Base-by-base conservation (phyloP, 2,113 vertebrate genomes). In the Nicator chloris region DNA sequence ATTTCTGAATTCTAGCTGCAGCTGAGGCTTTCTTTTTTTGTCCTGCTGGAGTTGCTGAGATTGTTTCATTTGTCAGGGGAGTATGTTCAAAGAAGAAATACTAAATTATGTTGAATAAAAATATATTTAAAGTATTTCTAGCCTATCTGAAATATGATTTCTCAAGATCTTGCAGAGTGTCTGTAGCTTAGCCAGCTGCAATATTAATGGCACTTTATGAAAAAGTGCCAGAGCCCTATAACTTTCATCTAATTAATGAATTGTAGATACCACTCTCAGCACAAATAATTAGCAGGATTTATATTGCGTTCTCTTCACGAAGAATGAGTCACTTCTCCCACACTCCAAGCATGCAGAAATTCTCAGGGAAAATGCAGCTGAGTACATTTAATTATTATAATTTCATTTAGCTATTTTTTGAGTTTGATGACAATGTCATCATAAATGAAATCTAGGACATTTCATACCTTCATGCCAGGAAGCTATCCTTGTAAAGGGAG, bases 1-100 rank as follows among this genome's bases (percentile, higher is more conserved):
- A 59, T 68, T 95, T 88, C 91, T 91, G 88, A 93, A 91, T 78
- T 93, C 53, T 80, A 93, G 31, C 47, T 84, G 80, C 64, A 80
- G 64, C 72, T 76, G 64, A 75, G 57, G 10, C 49, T 92, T 83
- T 86, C 53, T 65, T 73, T 80, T 79, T 73, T 81, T 27, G n/a
- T 82, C 76, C 49, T 92, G 26, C 13, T 4, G 9, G 68, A 77
- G 54, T 40, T 90, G 49, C 64, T 81, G 60, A 77, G 22, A 50
- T 81, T 54, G 42, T 88, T 91, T 91, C 69, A 40, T 86, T 81
- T 92, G 44, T 75, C 7, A 23, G 60, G 61, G 39, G 27, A 75
- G 30, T n/a, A 37, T 2, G 13, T 83, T 90, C 59, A 73, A 76
- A 79, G 66, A 77, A 65, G 60, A 84, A 93, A 81, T 86, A 61